Base-by-base conservation (phyloP, 2,113 vertebrate species). In the Cynoglossus semilaevis region DNA sequence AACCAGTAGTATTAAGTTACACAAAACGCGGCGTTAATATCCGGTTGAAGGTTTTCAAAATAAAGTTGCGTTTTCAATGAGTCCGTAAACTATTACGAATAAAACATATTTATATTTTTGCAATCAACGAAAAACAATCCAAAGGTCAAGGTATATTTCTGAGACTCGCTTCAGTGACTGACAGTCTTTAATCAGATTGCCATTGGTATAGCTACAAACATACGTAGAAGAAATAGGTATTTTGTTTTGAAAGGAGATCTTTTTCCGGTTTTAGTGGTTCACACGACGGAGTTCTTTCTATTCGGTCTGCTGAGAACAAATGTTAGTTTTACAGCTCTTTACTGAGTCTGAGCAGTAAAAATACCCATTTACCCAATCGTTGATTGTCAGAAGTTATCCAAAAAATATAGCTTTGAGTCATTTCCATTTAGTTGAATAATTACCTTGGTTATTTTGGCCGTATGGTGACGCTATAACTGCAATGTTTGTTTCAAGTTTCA, bases 241-340 rank as follows among this genome's bases (percentile, higher is more conserved):
- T 40, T 5, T 76, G 68, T 44, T 76, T 47, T 80, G 77, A 72
- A 72, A 18, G 46, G 2, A 8, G 0, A 13, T 1, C 1, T 7
- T n/a, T n/a, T 2, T 54, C 85, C 79, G 77, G 38, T 58, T 71
- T 60, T 70, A 1, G 0, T 6, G 4, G 11, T n/a, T 15, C 13
- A 4, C 51, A 64, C 80, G 17, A 55, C 58, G 1, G 0, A 12
- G 7, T n/a, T 46, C 46, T 58, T 49, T 47, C 42, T 46, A 54
- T 68, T 12, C 58, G n/a, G 7, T 9, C n/a, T 49, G 79, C 84
- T 64, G 72, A 73, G 66, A 61, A 57, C 49, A 16, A 12, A 8
- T 7, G 34, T 17, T 53, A 18, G 22, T 16, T 68, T 74, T 57
- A 46, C 15, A 48, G 37, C 14, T 17, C 14, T 40, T 63, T 62